Percentiles rank a stretch among this genome's conserved stretches.
phyloP scores from a whole-genome alignment of 2,113 vertebrate species.

The Arvicanthis niloticus region DNA sequence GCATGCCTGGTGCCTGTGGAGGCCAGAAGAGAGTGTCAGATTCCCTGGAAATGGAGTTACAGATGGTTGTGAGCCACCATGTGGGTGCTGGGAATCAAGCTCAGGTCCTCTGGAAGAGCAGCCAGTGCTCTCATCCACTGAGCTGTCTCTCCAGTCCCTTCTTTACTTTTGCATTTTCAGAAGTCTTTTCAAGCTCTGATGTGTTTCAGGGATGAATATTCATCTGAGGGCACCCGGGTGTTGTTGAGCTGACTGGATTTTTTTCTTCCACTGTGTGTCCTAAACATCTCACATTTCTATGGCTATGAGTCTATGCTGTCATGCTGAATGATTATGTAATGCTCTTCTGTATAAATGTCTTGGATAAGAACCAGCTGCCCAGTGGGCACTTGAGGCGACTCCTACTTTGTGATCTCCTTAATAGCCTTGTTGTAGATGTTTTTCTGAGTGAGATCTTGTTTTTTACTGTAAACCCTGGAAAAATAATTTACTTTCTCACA shows the following conservation, averaged over 20 bases:
- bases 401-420: neutral
- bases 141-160: neutral
- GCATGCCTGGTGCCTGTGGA: neutral
- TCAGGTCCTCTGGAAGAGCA: neutral
- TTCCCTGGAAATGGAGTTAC: neutral
- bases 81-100: neutral
- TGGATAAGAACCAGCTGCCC: neutral
- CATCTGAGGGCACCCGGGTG: neutral
- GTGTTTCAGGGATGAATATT: neutral
- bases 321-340: fast-evolving
- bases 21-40: neutral
- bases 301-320: fast-evolving
- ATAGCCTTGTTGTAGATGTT: neutral
- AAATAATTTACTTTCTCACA: neutral
- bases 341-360: neutral
- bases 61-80: neutral
- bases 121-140: neutral
- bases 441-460: neutral
- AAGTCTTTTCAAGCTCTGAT: neutral
- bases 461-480: constrained; percentile 2
- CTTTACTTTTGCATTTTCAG: neutral
- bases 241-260: neutral
- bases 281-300: neutral
- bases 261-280: neutral
- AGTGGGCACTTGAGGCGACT: neutral